Evolutionary conservation across 2,888 invertebrate species (phyloP).

Genomic region (Autographa pulchrina): DNA sequence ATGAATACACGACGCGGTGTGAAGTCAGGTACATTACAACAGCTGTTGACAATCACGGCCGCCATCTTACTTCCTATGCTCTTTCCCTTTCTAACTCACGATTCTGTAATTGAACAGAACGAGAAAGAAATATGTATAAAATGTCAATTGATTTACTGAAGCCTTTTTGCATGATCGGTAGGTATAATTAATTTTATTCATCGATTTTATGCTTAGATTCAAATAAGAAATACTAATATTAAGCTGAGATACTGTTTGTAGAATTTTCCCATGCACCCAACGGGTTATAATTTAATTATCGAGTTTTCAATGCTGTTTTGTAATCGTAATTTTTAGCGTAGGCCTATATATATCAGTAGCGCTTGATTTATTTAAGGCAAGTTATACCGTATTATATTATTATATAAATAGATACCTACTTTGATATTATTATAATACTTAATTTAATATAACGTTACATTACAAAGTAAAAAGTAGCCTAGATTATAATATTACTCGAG

Average conservation of each 20-base stretch:
- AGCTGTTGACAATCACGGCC: conserved; percentile 52
- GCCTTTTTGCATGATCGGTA: not conserved
- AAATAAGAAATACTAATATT: not conserved
- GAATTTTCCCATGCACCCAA: not conserved
- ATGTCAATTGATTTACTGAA: conserved; percentile 44
- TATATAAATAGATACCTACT: no score
- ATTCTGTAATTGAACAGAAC: conserved; percentile 3
- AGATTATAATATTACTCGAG: no score
- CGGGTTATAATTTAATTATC: not conserved
- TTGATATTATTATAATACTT: no score
- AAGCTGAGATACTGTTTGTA: not conserved
- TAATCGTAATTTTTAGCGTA: not conserved
- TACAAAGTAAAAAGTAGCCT: no score
- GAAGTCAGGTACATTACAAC: conserved; percentile 59
- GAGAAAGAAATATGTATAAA: conserved; percentile 24
- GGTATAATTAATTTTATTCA: not conserved
- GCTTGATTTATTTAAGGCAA: conserved; percentile 20
- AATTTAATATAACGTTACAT: no score
- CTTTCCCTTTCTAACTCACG: conserved; percentile 40
- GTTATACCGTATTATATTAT: not conserved
- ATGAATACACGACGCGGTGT: conserved; percentile 41
- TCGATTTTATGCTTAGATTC: conserved; percentile 1
- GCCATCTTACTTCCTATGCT: conserved; percentile 44
- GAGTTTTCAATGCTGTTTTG: not conserved
- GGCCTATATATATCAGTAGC: not conserved